These are phyloP conservation scores for Ispidina picta DNA, from an alignment of 2,797 vertebrate genomes.

Conservation along the genomic window DNA sequence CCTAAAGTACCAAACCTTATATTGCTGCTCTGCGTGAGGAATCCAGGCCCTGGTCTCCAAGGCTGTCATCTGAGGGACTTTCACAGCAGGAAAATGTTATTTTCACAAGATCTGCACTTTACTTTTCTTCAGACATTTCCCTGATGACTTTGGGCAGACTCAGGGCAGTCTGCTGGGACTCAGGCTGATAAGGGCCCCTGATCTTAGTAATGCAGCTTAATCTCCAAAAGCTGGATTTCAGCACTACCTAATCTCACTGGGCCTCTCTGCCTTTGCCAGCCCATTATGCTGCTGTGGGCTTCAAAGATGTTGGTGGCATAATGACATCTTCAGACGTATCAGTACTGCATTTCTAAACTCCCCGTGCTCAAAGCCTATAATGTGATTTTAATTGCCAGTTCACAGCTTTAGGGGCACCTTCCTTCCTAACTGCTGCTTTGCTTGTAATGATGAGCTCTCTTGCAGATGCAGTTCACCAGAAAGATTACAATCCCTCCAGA, in stretches of 20 bases:
- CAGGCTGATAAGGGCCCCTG: not conserved
- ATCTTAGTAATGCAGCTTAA: not conserved
- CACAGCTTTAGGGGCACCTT: not conserved
- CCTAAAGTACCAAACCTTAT: not conserved
- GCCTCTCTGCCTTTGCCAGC: not conserved
- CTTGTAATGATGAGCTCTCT: slow-evolving; percentile 44
- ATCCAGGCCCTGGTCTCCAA: not conserved
- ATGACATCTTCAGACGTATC: slow-evolving; percentile 26
- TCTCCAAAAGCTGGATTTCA: slow-evolving; percentile 47
- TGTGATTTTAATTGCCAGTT: not conserved
- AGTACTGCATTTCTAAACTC: not conserved
- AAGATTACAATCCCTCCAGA: slow-evolving; percentile 53
- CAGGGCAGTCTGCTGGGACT: not conserved
- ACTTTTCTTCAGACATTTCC: slow-evolving; percentile 19
- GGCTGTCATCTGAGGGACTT: not conserved
- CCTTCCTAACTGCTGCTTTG: slow-evolving; percentile 24
- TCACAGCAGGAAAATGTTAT: not conserved
- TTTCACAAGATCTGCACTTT: slow-evolving; percentile 16
- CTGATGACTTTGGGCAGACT: not conserved
- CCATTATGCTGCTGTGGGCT: not conserved
- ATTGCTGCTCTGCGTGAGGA: not conserved
- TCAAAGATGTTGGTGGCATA: slow-evolving; percentile 43
- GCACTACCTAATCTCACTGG: not conserved
- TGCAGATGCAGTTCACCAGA: slow-evolving; percentile 71
- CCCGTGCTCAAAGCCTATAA: not conserved